These are phyloP conservation scores for Vanessa tameamea DNA, from an alignment of 1,140 invertebrate species.

Conservation along the genomic window DNA sequence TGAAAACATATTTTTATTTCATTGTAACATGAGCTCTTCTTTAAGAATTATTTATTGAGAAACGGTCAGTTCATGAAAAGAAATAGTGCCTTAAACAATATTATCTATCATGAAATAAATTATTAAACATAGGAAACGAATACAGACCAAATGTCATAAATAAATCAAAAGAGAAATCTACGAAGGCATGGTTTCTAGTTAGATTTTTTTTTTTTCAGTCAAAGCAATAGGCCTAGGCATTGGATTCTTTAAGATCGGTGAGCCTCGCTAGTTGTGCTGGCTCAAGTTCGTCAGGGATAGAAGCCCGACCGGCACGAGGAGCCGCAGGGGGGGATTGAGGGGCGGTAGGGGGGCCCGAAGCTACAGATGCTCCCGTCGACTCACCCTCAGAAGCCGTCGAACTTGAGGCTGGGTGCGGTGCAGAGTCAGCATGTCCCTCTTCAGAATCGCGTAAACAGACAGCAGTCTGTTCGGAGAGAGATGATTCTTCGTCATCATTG, in stretches of 20 bases:
- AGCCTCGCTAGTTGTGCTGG: conserved; percentile 91
- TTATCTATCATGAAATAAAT: no score
- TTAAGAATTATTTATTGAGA: no score
- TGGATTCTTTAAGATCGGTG: conserved; percentile 92
- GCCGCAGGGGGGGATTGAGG: conserved; percentile 82
- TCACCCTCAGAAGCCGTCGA: conserved; percentile 69
- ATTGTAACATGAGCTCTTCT: no score
- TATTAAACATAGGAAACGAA: no score
- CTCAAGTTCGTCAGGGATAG: conserved; percentile 92
- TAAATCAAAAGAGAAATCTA: no score
- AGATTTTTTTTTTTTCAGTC: conserved; percentile 18
- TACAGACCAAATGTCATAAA: no score
- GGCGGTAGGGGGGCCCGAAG: conserved; percentile 65
- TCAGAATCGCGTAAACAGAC: conserved; percentile 65
- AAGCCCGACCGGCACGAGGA: conserved; percentile 86
- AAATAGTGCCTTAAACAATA: no score
- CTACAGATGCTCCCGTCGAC: conserved; percentile 59
- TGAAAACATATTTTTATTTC: no score
- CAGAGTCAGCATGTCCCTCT: conserved; percentile 58
- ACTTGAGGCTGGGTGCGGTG: conserved; percentile 63
- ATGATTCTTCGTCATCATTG: conserved; percentile 68
- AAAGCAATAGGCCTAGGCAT: conserved; percentile 84
- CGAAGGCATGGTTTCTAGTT: not conserved
- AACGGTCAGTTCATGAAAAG: no score
- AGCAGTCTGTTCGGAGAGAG: conserved; percentile 67